A percentile compares a stretch with the other conserved stretches of the same genome.
phyloP scores from a whole-genome alignment of 2,113 vertebrate species.

The Trichomycterus rosablanca region DNA sequence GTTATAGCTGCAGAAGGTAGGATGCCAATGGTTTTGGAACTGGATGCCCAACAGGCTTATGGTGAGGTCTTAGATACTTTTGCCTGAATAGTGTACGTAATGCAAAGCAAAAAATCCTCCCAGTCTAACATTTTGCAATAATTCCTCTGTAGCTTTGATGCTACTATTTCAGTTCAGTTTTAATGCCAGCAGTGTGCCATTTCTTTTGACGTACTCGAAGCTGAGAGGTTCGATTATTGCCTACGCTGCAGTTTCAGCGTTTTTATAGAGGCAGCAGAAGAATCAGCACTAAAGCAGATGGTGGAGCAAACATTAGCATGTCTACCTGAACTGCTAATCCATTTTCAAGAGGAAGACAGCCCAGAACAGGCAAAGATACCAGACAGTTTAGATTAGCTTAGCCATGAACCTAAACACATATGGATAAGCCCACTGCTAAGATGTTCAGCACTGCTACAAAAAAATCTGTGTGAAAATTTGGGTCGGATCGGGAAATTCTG shows the following conservation, averaged over 20 bases:
- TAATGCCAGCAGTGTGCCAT: constrained; percentile 7
- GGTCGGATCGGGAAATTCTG: no score
- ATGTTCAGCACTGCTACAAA: constrained; percentile 10
- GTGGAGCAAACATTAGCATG: constrained; percentile 14
- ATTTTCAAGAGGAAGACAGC: constrained; percentile 14
- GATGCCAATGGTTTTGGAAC: no score
- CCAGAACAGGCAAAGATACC: constrained; percentile 7
- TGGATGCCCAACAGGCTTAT: no score
- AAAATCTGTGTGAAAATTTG: no score
- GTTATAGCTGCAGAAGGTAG: no score
- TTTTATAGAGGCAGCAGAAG: not conserved
- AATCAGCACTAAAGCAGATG: constrained; percentile 35
- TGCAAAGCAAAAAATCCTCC: no score
- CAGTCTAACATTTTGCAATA: no score
- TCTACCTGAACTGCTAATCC: constrained; percentile 31
- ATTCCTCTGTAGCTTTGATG: no score
- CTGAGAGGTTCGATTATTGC: not conserved
- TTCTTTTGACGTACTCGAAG: constrained; percentile 3
- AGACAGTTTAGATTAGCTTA: constrained; percentile 17
- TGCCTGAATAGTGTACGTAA: no score
- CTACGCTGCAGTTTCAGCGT: constrained; percentile 9
- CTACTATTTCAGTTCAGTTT: constrained; percentile 3
- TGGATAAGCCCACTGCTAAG: not conserved
- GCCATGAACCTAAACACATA: constrained; percentile 10
- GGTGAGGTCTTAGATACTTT: no score